These are phyloP conservation scores for Dendrocincla tyrannina DNA, from an alignment of 2,797 vertebrate genomes.

Conservation along the genomic window DNA sequence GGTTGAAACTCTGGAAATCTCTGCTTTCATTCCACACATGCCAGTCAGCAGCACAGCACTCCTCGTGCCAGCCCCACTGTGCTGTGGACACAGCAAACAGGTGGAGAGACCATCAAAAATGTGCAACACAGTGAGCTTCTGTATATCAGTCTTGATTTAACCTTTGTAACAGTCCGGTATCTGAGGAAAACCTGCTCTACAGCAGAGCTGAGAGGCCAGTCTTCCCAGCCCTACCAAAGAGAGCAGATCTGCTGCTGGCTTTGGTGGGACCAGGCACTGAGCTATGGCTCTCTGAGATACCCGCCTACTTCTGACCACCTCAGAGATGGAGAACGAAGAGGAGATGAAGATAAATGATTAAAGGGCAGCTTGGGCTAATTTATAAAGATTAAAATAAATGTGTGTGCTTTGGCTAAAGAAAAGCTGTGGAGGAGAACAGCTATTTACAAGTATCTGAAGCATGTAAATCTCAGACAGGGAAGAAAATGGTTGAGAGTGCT, in stretches of 20 bases:
- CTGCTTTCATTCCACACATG: not conserved
- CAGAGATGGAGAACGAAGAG: not conserved
- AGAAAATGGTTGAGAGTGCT: conserved; percentile 28
- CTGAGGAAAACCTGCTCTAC: not conserved
- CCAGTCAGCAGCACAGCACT: accelerated
- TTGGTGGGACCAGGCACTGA: not conserved
- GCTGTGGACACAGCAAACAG: not conserved
- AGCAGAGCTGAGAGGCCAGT: not conserved
- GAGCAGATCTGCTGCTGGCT: not conserved
- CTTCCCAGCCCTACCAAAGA: not conserved
- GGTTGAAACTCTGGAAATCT: not conserved
- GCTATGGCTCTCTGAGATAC: not conserved
- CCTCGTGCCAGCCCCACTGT: not conserved
- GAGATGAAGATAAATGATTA: conserved; percentile 28
- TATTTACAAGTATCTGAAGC: conserved; percentile 57
- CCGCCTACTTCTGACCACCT: not conserved
- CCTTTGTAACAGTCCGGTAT: not conserved
- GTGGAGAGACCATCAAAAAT: not conserved
- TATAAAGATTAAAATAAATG: conserved; percentile 58
- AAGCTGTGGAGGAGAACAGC: conserved; percentile 16
- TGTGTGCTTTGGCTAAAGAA: conserved; percentile 26
- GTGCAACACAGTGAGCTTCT: not conserved
- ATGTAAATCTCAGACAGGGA: conserved; percentile 49
- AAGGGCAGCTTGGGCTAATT: conserved; percentile 30
- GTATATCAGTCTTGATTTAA: not conserved